phyloP scores from a whole-genome alignment of 2,797 vertebrate genomes.

The Steatocranus sp. region DNA sequence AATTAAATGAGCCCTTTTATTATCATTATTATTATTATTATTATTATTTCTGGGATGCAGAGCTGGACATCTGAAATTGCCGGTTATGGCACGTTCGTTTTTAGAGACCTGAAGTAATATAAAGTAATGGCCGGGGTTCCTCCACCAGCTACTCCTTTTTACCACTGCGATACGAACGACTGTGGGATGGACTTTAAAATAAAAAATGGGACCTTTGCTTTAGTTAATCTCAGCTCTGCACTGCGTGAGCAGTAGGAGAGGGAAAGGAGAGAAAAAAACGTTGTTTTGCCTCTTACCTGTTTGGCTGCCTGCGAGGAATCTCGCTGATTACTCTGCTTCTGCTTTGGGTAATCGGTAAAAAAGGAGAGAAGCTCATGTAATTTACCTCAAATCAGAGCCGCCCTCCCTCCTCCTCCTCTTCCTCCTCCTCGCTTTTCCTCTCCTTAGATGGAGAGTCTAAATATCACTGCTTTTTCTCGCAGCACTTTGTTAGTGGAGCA shows the following conservation, averaged over 20 bases:
- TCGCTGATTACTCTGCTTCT: conserved; percentile 46
- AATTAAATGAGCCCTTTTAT: conserved; percentile 60
- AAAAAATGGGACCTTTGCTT: not conserved
- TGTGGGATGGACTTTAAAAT: conserved; percentile 19
- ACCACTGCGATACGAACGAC: conserved; percentile 14
- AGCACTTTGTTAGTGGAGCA: conserved; percentile 66
- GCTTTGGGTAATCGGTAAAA: conserved; percentile 43
- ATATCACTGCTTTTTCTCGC: conserved; percentile 52
- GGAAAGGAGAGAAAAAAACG: not conserved
- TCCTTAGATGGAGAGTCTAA: conserved; percentile 48
- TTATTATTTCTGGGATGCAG: conserved; percentile 39
- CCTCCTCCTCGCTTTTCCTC: conserved; percentile 38
- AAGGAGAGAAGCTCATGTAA: conserved; percentile 50
- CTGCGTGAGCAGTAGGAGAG: not conserved
- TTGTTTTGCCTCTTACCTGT: conserved; percentile 19
- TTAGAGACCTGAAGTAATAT: conserved; percentile 32
- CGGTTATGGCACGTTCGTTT: conserved; percentile 33
- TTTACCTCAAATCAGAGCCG: conserved; percentile 51
- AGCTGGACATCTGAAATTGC: conserved; percentile 16
- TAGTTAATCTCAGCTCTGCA: conserved; percentile 32
- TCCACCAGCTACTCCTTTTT: conserved; percentile 24
- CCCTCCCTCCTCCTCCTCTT: not conserved
- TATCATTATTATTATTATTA: not conserved
- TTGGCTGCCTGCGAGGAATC: conserved; percentile 43
- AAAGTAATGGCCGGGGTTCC: conserved; percentile 31